phyloP scores from a whole-genome alignment of 1,140 invertebrate genomes.

The Euglossa dilemma region DNA sequence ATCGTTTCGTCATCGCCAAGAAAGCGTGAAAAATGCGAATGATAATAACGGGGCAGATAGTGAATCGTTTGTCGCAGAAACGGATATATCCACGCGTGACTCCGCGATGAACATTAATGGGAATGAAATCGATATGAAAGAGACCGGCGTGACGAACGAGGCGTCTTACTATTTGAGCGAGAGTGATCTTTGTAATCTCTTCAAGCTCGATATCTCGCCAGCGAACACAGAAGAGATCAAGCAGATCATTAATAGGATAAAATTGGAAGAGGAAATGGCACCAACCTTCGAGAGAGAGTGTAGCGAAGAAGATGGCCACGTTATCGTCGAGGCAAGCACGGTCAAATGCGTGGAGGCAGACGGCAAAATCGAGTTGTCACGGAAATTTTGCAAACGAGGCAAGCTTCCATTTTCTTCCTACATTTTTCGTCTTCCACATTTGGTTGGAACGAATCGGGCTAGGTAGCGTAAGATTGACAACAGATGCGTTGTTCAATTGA shows the following conservation, averaged over 20 bases:
- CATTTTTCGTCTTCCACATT: too few relatives aligned
- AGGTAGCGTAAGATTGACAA: not conserved
- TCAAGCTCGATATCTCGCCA: conserved; percentile 64
- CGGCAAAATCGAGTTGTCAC: conserved; percentile 61
- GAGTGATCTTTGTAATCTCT: conserved; percentile 65
- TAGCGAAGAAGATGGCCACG: conserved; percentile 47
- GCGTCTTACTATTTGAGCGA: conserved; percentile 53
- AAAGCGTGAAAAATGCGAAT: not conserved
- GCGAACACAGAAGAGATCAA: conserved; percentile 62
- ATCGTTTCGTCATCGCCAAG: not conserved
- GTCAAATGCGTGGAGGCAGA: conserved; percentile 64
- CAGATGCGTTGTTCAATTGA: not conserved
- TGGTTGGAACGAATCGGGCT: not conserved
- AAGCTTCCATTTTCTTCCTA: conserved; percentile 4
- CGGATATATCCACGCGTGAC: not conserved
- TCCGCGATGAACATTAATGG: conserved; percentile 1
- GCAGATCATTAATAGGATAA: conserved; percentile 66
- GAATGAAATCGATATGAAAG: conserved; percentile 42
- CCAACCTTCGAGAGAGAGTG: conserved; percentile 55
- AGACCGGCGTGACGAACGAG: conserved; percentile 19
- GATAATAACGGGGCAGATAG: not conserved
- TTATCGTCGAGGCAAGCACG: conserved; percentile 22
- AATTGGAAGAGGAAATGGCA: conserved; percentile 68
- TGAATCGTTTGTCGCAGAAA: not conserved
- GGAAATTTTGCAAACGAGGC: conserved; percentile 35